Base-by-base conservation (phyloP, 1,140 invertebrate genomes). In the Lethrus apterus region DNA sequence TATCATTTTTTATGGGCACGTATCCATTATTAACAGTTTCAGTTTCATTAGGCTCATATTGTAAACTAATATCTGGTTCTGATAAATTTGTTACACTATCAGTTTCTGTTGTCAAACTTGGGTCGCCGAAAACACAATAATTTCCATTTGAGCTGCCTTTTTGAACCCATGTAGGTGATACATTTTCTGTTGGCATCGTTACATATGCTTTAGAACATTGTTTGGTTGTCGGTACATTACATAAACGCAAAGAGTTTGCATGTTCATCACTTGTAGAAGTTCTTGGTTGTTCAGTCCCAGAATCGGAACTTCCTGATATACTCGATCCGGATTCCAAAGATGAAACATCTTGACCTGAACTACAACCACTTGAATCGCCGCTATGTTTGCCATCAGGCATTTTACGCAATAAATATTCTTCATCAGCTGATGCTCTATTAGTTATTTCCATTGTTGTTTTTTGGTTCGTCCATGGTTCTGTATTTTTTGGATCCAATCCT, bases 331-430 rank as follows among this genome's bases (percentile, higher is more conserved):
- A 70, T 5, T 74, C 75, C 3, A 75, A 77, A 1, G 74, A 74
- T 1, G 75, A 71, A 15, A 74, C 76, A 40, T 75, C 75, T 40
- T 76, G 72, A 2, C 70, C 76, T 26, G 70, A 76, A 14, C 73
- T 74, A 43, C 75, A 76, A 11, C 73, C 75, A 48, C 74, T 75
- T 0, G 74, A 75, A 54, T 78, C 75, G 2, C 70, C 70, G 40
- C 71, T 73, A 1, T 65, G 63, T 31, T 15, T 3, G 13, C 60
- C 64, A 33, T 71, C 69, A 20, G 59, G 40, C 66, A 59, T 21
- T 68, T 66, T 64, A 62, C 72, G 9, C 14, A 42, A 30, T 13
- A 42, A 17, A 4, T 29, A 17, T 42, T 42, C 23, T 42, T 34
- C 11, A 46, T 26, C 42, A 15, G 41, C 35, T 24, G 36, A 9